A percentile compares a stretch with the other conserved stretches of the same genome.
Evolutionary conservation across 92 coral and sea anemone genomes (phyloP).

Genomic region (Parazoanthus darwini): DNA sequence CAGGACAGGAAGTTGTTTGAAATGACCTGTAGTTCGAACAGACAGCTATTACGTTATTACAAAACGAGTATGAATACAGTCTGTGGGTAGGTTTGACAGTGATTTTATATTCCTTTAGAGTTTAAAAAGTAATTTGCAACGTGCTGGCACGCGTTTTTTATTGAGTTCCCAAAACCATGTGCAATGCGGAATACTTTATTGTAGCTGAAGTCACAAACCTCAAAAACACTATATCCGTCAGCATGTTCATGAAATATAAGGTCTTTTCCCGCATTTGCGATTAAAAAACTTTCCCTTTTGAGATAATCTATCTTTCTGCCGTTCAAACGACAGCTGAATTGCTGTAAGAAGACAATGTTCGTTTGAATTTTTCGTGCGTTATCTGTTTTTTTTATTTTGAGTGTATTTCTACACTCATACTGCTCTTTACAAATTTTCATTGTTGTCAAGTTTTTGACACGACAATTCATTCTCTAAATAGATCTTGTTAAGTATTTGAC

Average conservation of each 20-base stretch:
- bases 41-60: neutral
- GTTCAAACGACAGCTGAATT: too few relatives aligned
- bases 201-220: neutral
- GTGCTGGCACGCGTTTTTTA: conserved; percentile 16
- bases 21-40: neutral
- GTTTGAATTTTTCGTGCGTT: too few relatives aligned
- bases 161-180: neutral
- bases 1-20: conserved; percentile 40
- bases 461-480: neutral
- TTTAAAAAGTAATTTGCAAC: neutral
- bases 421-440: neutral
- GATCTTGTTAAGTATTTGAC: neutral
- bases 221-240: neutral
- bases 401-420: neutral
- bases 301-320: too few relatives aligned
- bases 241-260: neutral
- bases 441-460: neutral
- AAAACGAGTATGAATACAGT: too few relatives aligned
- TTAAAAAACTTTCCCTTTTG: too few relatives aligned
- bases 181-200: neutral
- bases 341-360: too few relatives aligned
- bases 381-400: neutral
- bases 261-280: too few relatives aligned
- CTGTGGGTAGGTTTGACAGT: neutral
- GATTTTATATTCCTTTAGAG: conserved; percentile 6